Evolutionary conservation across 2,113 vertebrate genomes (phyloP), one percentile per base, ranked within the genome.

Genomic region (Tachysurus vachellii): DNA sequence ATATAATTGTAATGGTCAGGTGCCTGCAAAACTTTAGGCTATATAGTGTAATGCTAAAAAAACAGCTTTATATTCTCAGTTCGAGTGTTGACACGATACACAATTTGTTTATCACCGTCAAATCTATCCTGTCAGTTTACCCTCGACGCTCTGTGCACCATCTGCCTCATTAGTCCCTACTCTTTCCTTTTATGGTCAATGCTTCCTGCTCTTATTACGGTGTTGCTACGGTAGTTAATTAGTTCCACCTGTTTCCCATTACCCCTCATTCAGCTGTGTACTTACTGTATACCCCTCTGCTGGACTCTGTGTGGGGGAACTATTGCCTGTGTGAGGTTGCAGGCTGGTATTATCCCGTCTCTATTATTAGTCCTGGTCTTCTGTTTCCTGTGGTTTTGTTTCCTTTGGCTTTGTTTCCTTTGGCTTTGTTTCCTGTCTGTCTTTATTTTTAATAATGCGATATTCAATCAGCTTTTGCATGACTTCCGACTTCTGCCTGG

Each of bases 201-300:
- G 53, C 77, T 57, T 80, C 77, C 77, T 80, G n/a, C 57, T 57
- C 53, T 80, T 80, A 36, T 19, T 31, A 36, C 16, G 1, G n/a
- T 31, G 17, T 80, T 57, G 53, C 53, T 31, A 80, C 7, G 3
- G 16, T 36, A 31, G 53, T 80, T 57, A 31, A 80, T 80, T 80
- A 80, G 53, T 80, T 57, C 53, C 77, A 79, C 77, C 77, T 80
- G 77, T 56, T 80, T 80, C 77, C 77, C 77, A 80, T 80, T 28
- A 80, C n/a, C 54, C 14, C 14, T 80, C 28, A 80, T 57, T 80
- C 19, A 57, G 9, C 77, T 19, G 31, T 7, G 1, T 31, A 80
- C 19, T 80, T 56, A n/a, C n/a, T n/a, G n/a, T n/a, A 56, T 57
- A 57, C n/a, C 77, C 73, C n/a, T 57, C 17, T 80, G 53, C 53